phyloP scores from a whole-genome alignment of 2,888 invertebrate genomes.

The Sinotaia quadrata region DNA sequence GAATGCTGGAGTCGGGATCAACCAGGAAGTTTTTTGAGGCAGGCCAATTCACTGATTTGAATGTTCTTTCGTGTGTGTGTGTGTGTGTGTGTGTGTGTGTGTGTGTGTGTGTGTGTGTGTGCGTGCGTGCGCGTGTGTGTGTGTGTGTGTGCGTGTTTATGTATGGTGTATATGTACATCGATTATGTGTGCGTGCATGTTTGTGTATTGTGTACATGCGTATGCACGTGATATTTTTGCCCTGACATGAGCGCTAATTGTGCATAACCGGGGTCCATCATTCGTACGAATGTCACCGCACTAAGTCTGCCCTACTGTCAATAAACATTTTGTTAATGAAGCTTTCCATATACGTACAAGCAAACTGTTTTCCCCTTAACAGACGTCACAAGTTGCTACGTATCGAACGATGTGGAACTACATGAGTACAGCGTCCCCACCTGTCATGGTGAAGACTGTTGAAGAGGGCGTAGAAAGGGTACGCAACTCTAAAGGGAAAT shows the following conservation, averaged over 20 bases:
- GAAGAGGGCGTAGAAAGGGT: constrained; percentile 87
- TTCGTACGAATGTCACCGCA: too few species aligned
- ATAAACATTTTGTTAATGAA: too few species aligned
- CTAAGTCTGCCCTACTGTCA: too few species aligned
- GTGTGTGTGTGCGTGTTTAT: background rate
- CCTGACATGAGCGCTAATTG: too few species aligned
- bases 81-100: constrained; percentile 17
- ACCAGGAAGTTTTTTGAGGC: constrained; percentile 87
- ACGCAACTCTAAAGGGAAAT: constrained; percentile 76
- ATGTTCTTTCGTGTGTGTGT: background rate
- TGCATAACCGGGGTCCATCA: too few species aligned
- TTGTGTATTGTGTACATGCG: background rate
- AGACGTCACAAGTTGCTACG: constrained; percentile 88
- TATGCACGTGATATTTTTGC: background rate
- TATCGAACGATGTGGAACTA: constrained; percentile 95
- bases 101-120: background rate
- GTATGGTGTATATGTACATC: background rate
- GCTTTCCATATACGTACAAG: too few species aligned
- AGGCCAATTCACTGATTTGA: too few species aligned
- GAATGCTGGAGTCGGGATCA: constrained; percentile 82
- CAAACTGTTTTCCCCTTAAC: constrained; percentile 49
- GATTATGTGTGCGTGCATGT: background rate
- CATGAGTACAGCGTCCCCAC: constrained; percentile 86
- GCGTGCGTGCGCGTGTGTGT: background rate
- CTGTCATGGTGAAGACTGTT: constrained; percentile 85